Percentiles rank a stretch among this genome's conserved stretches.
These are phyloP conservation scores for Arenaria interpres DNA, from an alignment of 2,113 vertebrate genomes.

Conservation along the genomic window DNA sequence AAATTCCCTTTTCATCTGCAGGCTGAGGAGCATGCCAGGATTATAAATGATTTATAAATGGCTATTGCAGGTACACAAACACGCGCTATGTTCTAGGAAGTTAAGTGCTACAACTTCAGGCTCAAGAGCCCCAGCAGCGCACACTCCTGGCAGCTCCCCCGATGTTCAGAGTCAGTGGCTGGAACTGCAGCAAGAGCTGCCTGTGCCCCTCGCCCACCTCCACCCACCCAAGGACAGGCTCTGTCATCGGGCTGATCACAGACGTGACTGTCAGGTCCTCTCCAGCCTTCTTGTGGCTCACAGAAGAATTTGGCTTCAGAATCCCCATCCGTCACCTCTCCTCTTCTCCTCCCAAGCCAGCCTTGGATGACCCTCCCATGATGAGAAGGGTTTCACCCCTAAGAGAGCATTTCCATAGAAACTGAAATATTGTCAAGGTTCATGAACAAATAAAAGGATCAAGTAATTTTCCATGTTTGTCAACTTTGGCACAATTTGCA, in stretches of 20 bases:
- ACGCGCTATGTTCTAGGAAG: neutral
- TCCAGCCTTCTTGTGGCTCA: neutral
- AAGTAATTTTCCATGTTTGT: slow-evolving; percentile 44
- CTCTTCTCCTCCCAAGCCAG: neutral
- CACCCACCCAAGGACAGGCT: neutral
- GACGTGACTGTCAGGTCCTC: neutral
- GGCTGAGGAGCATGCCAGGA: slow-evolving; percentile 14
- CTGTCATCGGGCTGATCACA: neutral
- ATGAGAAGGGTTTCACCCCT: neutral
- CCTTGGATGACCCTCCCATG: neutral
- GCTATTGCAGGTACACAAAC: slow-evolving; percentile 23
- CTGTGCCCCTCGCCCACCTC: neutral
- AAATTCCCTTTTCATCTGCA: slow-evolving; percentile 10
- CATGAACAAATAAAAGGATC: slow-evolving; percentile 9
- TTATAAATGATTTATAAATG: slow-evolving; percentile 19
- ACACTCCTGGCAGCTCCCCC: neutral
- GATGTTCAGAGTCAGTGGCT: neutral
- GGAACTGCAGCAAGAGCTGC: neutral
- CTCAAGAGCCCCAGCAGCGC: neutral
- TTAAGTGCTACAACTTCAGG: slow-evolving; percentile 9
- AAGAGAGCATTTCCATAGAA: slow-evolving; percentile 29
- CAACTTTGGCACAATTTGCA: slow-evolving; percentile 21
- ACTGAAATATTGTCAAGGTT: neutral
- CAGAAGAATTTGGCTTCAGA: neutral
- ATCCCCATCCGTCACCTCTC: neutral